Evolutionary conservation across 35 echinoderm and acorn worm genomes (phyloP).

Genomic region (Ophiothrix spiculata): DNA sequence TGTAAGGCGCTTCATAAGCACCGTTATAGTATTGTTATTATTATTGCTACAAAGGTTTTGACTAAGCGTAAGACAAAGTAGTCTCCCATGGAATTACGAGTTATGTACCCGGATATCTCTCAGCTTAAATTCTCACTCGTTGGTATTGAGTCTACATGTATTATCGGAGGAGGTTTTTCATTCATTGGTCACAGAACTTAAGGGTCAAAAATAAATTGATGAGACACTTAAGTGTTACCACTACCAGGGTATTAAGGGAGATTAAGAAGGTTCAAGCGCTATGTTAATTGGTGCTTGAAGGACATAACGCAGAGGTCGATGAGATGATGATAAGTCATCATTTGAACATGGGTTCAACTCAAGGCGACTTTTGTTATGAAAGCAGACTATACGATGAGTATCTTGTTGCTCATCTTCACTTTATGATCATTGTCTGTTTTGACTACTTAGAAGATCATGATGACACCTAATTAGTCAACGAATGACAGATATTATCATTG

Average conservation of each 20-base stretch:
- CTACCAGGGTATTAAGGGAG: background rate
- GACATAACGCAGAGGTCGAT: background rate
- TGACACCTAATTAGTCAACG: no score
- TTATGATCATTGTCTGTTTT: no score
- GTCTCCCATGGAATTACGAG: background rate
- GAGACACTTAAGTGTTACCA: background rate
- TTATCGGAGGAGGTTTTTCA: background rate
- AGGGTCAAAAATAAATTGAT: background rate
- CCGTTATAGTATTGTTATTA: background rate
- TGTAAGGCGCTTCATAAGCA: background rate
- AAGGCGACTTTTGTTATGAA: background rate
- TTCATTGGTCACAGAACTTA: background rate
- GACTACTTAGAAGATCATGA: no score
- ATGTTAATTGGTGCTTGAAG: background rate
- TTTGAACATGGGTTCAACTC: background rate
- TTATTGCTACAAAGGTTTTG: background rate
- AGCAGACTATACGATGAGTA: no score
- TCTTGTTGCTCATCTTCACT: no score
- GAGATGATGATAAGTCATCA: background rate
- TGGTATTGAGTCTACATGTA: background rate
- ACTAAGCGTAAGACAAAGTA: background rate
- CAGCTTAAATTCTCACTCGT: constrained; percentile 9
- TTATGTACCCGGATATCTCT: background rate
- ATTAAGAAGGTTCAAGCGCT: background rate
- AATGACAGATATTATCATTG: no score